A percentile compares a stretch with the other conserved stretches of the same genome.
These are phyloP conservation scores for Physeter macrocephalus DNA, from an alignment of 2,113 vertebrate species.

Conservation along the genomic window DNA sequence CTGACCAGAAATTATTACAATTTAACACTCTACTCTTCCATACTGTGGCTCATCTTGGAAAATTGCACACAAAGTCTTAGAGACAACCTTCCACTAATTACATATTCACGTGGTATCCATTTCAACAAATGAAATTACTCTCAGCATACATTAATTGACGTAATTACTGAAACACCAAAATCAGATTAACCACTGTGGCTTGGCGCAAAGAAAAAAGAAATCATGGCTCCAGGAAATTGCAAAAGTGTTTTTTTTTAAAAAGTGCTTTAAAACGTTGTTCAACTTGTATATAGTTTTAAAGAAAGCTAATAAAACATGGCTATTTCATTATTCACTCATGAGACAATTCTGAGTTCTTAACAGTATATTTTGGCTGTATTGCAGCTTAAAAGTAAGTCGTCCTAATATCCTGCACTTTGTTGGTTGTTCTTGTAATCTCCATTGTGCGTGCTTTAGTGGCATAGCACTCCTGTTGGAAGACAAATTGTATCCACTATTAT, in stretches of 20 bases:
- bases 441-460: constrained; percentile 37
- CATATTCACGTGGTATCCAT: constrained; percentile 68
- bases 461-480: not conserved
- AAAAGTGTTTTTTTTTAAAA: constrained; percentile 49
- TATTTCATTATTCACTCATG: constrained; percentile 73
- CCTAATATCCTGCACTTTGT: constrained; percentile 69
- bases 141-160: constrained; percentile 65
- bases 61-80: constrained; percentile 24
- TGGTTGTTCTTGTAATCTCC: constrained; percentile 55
- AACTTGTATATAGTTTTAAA: constrained; percentile 73
- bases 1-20: constrained; percentile 21
- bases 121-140: constrained; percentile 73
- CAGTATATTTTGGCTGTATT: constrained; percentile 11
- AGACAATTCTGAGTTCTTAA: constrained; percentile 66
- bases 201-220: constrained; percentile 65
- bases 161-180: constrained; percentile 73
- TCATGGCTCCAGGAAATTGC: constrained; percentile 63
- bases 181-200: constrained; percentile 69
- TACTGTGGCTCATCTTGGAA: not conserved
- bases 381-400: constrained; percentile 32
- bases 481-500: not conserved
- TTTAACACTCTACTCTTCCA: not conserved
- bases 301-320: constrained; percentile 74
- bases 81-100: constrained; percentile 50
- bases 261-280: constrained; percentile 66